Evolutionary conservation across 53 echinoderm and acorn worm species (phyloP), one percentile per base, ranked within the genome.

Genomic region (Hippasteria phrygiana): DNA sequence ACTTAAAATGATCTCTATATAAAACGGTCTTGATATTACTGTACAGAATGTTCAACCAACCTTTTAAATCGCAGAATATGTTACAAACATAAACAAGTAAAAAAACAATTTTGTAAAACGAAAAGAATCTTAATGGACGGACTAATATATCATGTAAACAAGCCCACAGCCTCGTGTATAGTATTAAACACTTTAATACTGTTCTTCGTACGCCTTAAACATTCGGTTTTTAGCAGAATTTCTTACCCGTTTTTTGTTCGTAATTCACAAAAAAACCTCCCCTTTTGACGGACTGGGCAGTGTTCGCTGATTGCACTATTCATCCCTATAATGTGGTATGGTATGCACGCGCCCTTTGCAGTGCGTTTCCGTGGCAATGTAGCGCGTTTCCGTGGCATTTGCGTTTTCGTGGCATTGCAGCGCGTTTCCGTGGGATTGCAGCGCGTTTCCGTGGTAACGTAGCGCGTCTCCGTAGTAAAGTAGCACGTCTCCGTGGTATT

Each of bases 271-370:
- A 34, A 39, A 37, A 22, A 41, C 29, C 36, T 43, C 32, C 45
- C 47, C 43, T 29, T 63, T 31, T 63, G 16, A 35, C 50, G 45
- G 82, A 63, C 43, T 43, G 82, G 64, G 82, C 64, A 34, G 65
- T 43, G 66, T 82, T 10, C 24, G 28, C 64, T 53, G 59, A 82
- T 82, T 82, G 82, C 82, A 82, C 82, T 28, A 63, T 64, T 65
- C 66, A 0, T 65, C 20, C 32, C 66, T 16, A 82, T 28, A 14
- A n/a, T n/a, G n/a, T 82, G 37, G 59, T 26, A 18, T 24, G 59
- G 59, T 59, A 59, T 8, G 59, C 20, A 24, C 3, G 26, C 26
- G 8, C 59, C 22, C 59, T 59, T 59, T 59, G 59, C 26, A 26
- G 26, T 59, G 8, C 59, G 22, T 59, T 59, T 59, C n/a, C 5